These are phyloP conservation scores for Passerina amoena DNA, from an alignment of 2,113 vertebrate species.

Conservation along the genomic window DNA sequence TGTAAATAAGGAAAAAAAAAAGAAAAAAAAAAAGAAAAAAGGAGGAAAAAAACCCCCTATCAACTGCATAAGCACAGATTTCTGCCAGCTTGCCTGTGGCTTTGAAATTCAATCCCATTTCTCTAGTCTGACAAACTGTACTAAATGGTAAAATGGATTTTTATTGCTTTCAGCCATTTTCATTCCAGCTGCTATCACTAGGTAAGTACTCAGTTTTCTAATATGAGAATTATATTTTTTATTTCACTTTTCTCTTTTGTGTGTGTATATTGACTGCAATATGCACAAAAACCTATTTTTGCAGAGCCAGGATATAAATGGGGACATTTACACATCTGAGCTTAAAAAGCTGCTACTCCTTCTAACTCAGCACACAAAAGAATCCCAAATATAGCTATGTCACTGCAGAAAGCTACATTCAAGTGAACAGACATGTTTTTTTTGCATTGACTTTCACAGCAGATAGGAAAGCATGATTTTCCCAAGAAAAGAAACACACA, in stretches of 20 bases:
- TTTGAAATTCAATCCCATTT: slow-evolving; percentile 81
- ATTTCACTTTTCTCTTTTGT: slow-evolving; percentile 30
- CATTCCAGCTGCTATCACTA: slow-evolving; percentile 70
- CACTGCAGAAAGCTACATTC: not conserved
- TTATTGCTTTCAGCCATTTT: slow-evolving; percentile 76
- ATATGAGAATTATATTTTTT: slow-evolving; percentile 46
- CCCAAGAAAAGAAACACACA: not conserved
- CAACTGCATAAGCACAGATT: slow-evolving; percentile 77
- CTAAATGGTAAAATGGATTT: slow-evolving; percentile 81
- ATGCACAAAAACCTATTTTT: not conserved
- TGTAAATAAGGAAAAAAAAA: slow-evolving; percentile 73
- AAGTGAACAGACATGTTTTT: not conserved
- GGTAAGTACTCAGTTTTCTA: slow-evolving; percentile 56
- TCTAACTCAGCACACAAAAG: slow-evolving; percentile 17
- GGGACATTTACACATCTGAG: slow-evolving; percentile 33
- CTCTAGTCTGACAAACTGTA: slow-evolving; percentile 81
- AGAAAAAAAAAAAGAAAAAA: not conserved
- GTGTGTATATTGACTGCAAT: not conserved
- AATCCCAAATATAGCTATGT: slow-evolving; percentile 1
- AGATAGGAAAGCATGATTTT: not conserved
- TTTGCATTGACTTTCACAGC: not conserved
- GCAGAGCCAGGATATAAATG: slow-evolving; percentile 1
- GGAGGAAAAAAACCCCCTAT: not conserved
- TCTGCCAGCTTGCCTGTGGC: slow-evolving; percentile 78
- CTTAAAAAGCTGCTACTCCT: slow-evolving; percentile 33